Evolutionary conservation across 2,113 vertebrate genomes (phyloP), one percentile per base, ranked within the genome.

Genomic region (chimpanzee (Pan troglodytes)): DNA sequence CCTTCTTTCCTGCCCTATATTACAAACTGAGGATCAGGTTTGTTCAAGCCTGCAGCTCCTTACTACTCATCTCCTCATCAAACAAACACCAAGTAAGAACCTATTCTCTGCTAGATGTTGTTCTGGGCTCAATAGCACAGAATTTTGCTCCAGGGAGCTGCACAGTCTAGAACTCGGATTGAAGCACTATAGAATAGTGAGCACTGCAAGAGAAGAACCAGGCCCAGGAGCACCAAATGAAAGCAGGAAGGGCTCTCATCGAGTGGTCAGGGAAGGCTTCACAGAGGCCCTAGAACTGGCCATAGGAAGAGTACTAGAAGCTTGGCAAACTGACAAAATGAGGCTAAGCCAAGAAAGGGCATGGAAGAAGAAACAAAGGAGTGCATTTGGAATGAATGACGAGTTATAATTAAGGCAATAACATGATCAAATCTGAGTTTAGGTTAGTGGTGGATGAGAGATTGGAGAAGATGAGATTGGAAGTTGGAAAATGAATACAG

Each of bases 321-420:
- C 35, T 94, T 97, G 79, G 48, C 17, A 87, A 70, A 91, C 75
- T 6, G 14, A 59, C 50, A 85, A 57, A 59, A 72, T 73, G 30
- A 76, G 78, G 50, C 5, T 32, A 92, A 40, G 84, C 20, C 45
- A 95, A 82, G 81, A 76, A 59, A 83, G n/a, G 9, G 8, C 20
- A 82, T 48, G 30, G 75, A 84, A 14, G 20, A 88, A 96, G 61
- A 93, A 93, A 52, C 18, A 68, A 81, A 92, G 89, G 40, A 27
- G 12, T 64, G 1, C 50, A 57, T 94, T 76, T 84, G 82, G 80
- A 91, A 86, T 93, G 67, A 82, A 61, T 72, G 57, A 81, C 78
- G 76, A 17, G 1, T 90, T 90, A 10, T 90, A 89, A 89, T 93
- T 94, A 82, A 86, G 27, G 43, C 30, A 97, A 86, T 93, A 95